Evolutionary conservation across 2,888 invertebrate species (phyloP).

Genomic region (Tachystola acroxantha): DNA sequence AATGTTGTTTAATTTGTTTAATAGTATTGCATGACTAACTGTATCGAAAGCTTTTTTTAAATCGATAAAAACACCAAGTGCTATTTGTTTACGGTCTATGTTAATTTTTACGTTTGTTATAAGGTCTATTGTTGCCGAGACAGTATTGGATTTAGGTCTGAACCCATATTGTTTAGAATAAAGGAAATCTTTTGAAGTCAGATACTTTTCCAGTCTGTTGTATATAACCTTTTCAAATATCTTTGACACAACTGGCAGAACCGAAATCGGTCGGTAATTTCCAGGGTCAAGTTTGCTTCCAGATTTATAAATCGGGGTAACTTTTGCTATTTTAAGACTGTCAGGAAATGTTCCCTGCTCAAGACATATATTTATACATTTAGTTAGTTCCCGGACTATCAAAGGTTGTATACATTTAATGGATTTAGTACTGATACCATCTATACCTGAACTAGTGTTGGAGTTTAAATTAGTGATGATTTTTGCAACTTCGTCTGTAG

Average conservation of each 20-base stretch:
- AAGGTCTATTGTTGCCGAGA: too few species aligned
- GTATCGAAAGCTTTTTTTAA: too few species aligned
- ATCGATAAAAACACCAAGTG: too few species aligned
- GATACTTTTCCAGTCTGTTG: background rate
- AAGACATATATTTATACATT: conserved; percentile 10
- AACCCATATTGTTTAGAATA: conserved; percentile 7
- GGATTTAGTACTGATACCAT: conserved; percentile 12
- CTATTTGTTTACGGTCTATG: conserved; percentile 7
- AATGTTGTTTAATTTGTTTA: conserved; percentile 1
- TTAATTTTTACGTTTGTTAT: conserved; percentile 7
- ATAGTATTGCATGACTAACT: too few species aligned
- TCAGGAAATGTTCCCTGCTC: too few species aligned
- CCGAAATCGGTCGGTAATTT: conserved; percentile 15
- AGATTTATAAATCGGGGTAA: conserved; percentile 14
- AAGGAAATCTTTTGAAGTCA: background rate
- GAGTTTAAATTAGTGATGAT: conserved; percentile 11
- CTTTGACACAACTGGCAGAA: too few species aligned
- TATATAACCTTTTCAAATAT: conserved; percentile 7
- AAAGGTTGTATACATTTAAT: conserved; percentile 9
- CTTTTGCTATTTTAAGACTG: conserved; percentile 11
- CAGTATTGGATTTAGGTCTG: conserved; percentile 6
- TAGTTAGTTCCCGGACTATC: conserved; percentile 4
- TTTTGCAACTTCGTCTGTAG: conserved; percentile 8
- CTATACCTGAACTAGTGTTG: conserved; percentile 13
- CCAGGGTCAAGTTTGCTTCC: conserved; percentile 11